phyloP scores from a whole-genome alignment of 2,888 invertebrate genomes.

The Siphlonurus alternatus region DNA sequence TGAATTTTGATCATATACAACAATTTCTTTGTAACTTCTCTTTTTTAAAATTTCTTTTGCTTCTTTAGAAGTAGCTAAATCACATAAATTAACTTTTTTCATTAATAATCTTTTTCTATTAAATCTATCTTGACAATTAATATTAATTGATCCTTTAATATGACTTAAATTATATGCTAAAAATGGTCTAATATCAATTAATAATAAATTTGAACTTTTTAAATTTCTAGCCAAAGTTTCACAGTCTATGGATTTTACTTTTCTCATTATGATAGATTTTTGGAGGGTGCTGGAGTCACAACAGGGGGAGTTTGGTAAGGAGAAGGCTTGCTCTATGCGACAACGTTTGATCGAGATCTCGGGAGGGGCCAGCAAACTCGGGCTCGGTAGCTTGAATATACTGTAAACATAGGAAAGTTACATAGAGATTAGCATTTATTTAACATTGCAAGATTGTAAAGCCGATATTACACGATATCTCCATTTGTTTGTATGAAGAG shows the following conservation, averaged over 20 bases:
- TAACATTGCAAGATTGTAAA: too few relatives aligned
- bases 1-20: slow-evolving; percentile 38
- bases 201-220: slow-evolving; percentile 21
- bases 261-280: slow-evolving; percentile 31
- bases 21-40: slow-evolving; percentile 38
- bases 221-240: slow-evolving; percentile 29
- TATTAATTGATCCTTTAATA: slow-evolving; percentile 47
- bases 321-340: neutral
- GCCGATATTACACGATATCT: too few relatives aligned
- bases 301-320: slow-evolving; percentile 24
- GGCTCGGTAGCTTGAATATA: neutral
- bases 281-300: slow-evolving; percentile 35
- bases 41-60: slow-evolving; percentile 42
- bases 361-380: neutral
- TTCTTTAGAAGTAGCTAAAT: slow-evolving; percentile 43
- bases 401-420: neutral
- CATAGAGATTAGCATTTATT: too few relatives aligned
- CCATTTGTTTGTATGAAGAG: too few relatives aligned
- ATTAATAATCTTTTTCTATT: slow-evolving; percentile 46
- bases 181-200: slow-evolving; percentile 51
- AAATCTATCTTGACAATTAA: slow-evolving; percentile 48
- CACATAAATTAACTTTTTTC: slow-evolving; percentile 45
- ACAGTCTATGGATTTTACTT: slow-evolving; percentile 32
- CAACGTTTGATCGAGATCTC: neutral
- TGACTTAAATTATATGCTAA: slow-evolving; percentile 51